Evolutionary conservation across 2,113 vertebrate species (phyloP).

Genomic region (Copsychus sechellarum): DNA sequence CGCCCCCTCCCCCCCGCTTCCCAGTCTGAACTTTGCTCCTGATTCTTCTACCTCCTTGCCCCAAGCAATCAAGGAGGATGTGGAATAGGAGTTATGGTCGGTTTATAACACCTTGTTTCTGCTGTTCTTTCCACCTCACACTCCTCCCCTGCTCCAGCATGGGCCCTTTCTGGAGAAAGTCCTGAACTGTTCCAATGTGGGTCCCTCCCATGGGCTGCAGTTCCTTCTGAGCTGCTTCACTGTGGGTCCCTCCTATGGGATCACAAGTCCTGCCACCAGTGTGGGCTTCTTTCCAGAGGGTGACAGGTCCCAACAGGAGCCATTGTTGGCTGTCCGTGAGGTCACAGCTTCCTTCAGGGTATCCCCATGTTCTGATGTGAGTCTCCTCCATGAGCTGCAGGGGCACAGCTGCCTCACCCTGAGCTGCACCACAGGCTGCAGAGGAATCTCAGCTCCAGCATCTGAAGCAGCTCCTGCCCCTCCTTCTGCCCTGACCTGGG

Average conservation of each 20-base stretch:
- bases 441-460: fast-evolving
- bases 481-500: neutral
- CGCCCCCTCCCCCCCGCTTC: neutral
- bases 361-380: fast-evolving
- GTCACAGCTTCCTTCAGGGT: neutral
- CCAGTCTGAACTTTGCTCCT: neutral
- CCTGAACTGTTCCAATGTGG: neutral
- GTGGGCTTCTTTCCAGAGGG: neutral
- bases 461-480: neutral
- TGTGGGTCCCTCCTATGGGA: neutral
- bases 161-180: neutral
- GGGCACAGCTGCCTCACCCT: too few relatives aligned
- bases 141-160: neutral
- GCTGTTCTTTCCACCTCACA: neutral
- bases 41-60: neutral
- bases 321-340: fast-evolving
- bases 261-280: neutral
- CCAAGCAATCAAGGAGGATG: fast-evolving
- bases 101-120: fast-evolving
- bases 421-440: too few relatives aligned
- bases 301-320: neutral
- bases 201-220: neutral
- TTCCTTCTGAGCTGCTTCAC: neutral
- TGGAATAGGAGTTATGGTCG: neutral
- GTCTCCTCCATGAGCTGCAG: neutral